These are phyloP conservation scores for Chymomyza amoena DNA, from an alignment of 2,888 invertebrate species.

Conservation along the genomic window DNA sequence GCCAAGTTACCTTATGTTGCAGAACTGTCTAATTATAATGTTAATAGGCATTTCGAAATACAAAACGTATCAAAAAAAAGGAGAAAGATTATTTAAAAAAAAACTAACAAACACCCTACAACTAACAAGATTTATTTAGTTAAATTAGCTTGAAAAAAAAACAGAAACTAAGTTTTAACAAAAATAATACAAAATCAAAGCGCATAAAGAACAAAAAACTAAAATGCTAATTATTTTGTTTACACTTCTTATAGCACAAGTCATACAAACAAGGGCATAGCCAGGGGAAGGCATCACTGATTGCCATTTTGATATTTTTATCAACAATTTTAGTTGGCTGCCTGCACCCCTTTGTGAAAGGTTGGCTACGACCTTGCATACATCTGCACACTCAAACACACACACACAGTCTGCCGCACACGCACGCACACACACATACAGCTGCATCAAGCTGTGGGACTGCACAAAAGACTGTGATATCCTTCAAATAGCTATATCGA, in stretches of 20 bases:
- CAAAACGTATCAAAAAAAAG: constrained; percentile 1
- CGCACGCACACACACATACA: background rate
- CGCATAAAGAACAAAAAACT: background rate
- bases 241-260: too few relatives aligned
- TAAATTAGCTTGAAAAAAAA: constrained; percentile 1
- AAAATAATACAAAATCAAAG: constrained; percentile 11
- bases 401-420: background rate
- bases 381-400: constrained; percentile 1
- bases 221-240: background rate
- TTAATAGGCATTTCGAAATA: background rate
- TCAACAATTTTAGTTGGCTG: too few relatives aligned
- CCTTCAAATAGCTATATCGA: background rate
- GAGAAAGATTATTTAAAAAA: background rate
- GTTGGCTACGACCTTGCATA: constrained; percentile 12
- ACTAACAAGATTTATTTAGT: background rate
- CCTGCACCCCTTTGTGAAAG: too few relatives aligned
- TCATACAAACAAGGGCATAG: constrained; percentile 8
- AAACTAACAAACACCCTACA: background rate
- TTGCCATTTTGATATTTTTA: too few relatives aligned
- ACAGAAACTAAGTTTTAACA: constrained; percentile 20
- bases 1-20: background rate
- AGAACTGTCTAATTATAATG: background rate
- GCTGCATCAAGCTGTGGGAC: background rate
- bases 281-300: too few relatives aligned
- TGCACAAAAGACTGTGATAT: background rate